Percentiles rank a stretch among this genome's conserved stretches.
Evolutionary conservation across 2,797 vertebrate species (phyloP).

Genomic region (Mormyrus proboscirostris): DNA sequence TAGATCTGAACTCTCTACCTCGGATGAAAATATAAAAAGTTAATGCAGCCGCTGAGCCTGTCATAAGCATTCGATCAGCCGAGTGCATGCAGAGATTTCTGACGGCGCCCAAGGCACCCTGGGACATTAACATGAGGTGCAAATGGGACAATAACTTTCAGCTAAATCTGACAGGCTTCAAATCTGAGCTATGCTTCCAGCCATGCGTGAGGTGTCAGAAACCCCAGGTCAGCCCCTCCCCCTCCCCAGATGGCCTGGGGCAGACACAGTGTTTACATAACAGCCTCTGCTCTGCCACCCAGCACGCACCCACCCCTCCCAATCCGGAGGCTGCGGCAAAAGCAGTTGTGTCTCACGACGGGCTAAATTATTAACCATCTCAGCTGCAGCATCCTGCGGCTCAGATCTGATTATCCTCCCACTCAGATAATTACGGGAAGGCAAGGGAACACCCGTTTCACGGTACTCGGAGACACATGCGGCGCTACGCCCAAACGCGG

Average conservation of each 20-base stretch:
- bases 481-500: not conserved
- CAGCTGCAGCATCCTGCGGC: not conserved
- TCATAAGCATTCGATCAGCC: not conserved
- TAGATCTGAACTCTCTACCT: not conserved
- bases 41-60: not conserved
- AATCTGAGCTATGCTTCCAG: not conserved
- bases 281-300: not conserved
- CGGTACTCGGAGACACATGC: not conserved
- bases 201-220: not conserved
- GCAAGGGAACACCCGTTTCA: not conserved
- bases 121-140: not conserved
- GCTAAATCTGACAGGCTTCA: not conserved
- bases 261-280: not conserved
- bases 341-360: not conserved
- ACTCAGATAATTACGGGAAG: not conserved
- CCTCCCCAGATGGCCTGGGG: not conserved
- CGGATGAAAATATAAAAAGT: not conserved
- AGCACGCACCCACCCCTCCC: not conserved
- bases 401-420: not conserved
- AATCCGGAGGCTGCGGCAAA: not conserved
- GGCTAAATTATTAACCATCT: slow-evolving; percentile 7
- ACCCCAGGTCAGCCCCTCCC: not conserved
- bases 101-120: not conserved
- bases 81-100: not conserved
- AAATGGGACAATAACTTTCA: not conserved